Conservation (phyloP, 2,797 vertebrate genomes). For the Peromyscus aztecus region DNA sequence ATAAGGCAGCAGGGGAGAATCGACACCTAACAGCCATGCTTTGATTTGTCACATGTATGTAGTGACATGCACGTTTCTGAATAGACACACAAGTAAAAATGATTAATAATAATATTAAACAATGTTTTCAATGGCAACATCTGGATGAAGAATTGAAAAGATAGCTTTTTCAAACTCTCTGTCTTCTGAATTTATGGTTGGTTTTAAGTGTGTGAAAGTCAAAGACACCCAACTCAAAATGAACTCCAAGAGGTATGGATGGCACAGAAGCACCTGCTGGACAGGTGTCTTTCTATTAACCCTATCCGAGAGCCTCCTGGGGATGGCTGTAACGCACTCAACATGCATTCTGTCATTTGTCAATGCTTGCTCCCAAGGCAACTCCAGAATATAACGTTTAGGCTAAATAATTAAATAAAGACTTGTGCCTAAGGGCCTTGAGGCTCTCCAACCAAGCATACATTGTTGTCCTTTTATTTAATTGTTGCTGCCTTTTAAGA, state of each 20-base stretch:
- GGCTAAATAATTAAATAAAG: constrained; percentile 64
- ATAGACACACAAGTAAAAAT: neutral
- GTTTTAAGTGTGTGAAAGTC: neutral
- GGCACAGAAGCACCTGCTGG: neutral
- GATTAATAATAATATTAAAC: neutral
- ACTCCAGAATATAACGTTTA: constrained; percentile 36
- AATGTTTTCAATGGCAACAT: neutral
- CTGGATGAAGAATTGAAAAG: neutral
- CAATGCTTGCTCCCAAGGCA: constrained; percentile 1
- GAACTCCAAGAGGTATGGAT: neutral
- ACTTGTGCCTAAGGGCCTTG: neutral
- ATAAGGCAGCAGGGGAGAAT: neutral
- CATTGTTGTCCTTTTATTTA: neutral
- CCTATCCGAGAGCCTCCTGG: neutral
- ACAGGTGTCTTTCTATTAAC: neutral
- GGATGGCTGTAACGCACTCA: neutral
- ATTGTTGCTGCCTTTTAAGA: too few relatives aligned
- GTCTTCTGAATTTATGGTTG: neutral
- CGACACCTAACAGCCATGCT: neutral
- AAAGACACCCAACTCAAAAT: neutral
- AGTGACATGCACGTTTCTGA: neutral
- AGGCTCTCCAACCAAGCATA: neutral
- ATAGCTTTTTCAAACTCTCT: neutral
- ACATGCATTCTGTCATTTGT: neutral
- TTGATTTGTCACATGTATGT: neutral